Percentiles rank a stretch among this genome's conserved stretches.
These are phyloP conservation scores for Podocnemis expansa DNA, from an alignment of 2,113 vertebrate genomes.

Conservation along the genomic window DNA sequence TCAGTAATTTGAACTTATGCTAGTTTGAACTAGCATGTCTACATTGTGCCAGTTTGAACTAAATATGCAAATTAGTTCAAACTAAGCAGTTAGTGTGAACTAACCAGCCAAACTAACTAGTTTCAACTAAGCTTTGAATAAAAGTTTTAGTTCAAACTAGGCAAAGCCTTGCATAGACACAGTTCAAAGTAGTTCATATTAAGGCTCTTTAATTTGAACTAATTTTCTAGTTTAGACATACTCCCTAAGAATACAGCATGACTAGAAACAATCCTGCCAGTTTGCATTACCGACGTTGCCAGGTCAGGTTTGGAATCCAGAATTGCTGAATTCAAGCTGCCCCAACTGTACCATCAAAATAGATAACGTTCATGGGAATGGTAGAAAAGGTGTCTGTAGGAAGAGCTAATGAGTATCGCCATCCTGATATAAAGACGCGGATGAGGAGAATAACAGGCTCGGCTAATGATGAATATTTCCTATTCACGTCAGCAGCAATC, in stretches of 20 bases:
- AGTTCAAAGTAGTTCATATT: no score
- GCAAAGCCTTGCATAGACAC: no score
- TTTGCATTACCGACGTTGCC: neutral
- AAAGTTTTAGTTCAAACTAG: no score
- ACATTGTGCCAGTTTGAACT: no score
- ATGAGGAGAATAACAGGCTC: rapidly evolving
- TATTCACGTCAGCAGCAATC: neutral
- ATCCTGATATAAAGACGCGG: neutral
- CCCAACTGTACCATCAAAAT: neutral
- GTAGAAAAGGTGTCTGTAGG: neutral
- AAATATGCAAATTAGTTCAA: no score
- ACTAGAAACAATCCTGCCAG: slow-evolving; percentile 46
- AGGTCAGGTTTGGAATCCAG: neutral
- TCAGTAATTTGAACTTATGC: no score
- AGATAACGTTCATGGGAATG: neutral
- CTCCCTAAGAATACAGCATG: slow-evolving; percentile 62
- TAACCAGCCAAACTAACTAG: no score
- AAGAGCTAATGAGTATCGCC: neutral
- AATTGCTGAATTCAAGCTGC: rapidly evolving
- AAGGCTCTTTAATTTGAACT: no score
- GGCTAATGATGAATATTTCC: neutral
- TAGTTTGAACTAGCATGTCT: no score
- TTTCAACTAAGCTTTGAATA: no score
- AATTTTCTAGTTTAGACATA: no score
- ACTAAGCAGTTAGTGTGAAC: no score